Percentiles rank a stretch among this genome's conserved stretches.
These are phyloP conservation scores for Cygnus atratus DNA, from an alignment of 2,113 vertebrate species.

Conservation along the genomic window DNA sequence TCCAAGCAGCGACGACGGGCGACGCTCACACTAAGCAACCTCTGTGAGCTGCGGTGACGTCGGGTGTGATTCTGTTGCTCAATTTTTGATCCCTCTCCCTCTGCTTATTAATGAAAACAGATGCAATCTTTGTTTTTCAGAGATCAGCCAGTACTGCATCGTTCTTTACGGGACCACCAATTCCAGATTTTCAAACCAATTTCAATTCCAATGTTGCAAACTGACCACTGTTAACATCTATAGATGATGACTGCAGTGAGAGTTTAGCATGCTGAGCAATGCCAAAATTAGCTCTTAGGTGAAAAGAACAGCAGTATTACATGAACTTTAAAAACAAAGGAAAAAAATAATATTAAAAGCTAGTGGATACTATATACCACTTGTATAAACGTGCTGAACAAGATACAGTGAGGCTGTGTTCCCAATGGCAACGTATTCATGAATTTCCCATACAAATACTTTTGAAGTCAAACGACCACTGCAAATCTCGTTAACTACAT, in stretches of 20 bases:
- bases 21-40: background rate
- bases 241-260: background rate
- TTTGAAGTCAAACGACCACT: background rate
- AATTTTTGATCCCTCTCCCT: background rate
- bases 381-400: background rate
- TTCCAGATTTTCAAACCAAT: background rate
- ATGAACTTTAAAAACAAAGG: background rate
- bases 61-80: background rate
- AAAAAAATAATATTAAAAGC: background rate
- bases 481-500: background rate
- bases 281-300: background rate
- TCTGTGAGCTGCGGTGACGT: background rate
- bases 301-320: background rate
- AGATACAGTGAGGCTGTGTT: background rate
- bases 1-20: background rate
- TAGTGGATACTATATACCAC: background rate
- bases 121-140: background rate
- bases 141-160: background rate
- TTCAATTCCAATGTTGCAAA: background rate
- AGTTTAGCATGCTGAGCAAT: background rate
- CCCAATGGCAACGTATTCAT: background rate
- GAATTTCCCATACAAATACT: background rate
- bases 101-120: background rate
- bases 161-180: background rate
- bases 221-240: background rate